These are phyloP conservation scores for Micronisus gabar DNA, from an alignment of 2,113 vertebrate species.

Conservation along the genomic window DNA sequence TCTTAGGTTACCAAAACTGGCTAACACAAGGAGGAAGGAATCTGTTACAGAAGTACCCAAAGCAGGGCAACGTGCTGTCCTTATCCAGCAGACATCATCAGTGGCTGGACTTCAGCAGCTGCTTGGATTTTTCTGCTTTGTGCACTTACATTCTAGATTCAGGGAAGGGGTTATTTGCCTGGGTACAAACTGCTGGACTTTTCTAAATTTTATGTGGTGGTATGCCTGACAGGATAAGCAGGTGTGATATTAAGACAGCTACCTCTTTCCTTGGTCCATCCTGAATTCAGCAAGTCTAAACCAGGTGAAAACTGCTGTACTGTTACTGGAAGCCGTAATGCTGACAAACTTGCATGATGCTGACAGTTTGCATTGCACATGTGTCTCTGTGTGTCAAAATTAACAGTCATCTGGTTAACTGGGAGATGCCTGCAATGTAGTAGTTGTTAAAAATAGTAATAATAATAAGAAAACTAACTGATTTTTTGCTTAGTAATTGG, in stretches of 20 bases:
- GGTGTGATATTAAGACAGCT: neutral
- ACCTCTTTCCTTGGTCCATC: neutral
- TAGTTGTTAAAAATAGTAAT: neutral
- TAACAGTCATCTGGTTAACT: neutral
- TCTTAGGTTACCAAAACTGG: neutral
- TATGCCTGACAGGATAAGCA: neutral
- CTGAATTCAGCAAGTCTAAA: neutral
- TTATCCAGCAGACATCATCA: neutral
- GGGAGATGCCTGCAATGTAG: neutral
- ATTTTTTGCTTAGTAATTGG: neutral
- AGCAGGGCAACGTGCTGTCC: rapidly evolving
- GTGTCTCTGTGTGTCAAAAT: neutral
- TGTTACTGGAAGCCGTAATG: neutral
- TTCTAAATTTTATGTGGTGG: neutral
- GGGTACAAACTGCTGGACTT: neutral
- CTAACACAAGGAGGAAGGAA: neutral
- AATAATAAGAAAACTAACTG: neutral
- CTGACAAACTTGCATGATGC: neutral
- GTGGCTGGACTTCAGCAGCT: neutral
- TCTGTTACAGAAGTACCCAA: neutral
- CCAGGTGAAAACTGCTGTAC: neutral
- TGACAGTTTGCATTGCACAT: neutral
- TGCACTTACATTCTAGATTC: neutral
- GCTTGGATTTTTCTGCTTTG: neutral
- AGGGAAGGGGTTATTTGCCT: neutral